phyloP scores from a whole-genome alignment of 2,113 vertebrate species.

The Lophochroa leadbeateri region DNA sequence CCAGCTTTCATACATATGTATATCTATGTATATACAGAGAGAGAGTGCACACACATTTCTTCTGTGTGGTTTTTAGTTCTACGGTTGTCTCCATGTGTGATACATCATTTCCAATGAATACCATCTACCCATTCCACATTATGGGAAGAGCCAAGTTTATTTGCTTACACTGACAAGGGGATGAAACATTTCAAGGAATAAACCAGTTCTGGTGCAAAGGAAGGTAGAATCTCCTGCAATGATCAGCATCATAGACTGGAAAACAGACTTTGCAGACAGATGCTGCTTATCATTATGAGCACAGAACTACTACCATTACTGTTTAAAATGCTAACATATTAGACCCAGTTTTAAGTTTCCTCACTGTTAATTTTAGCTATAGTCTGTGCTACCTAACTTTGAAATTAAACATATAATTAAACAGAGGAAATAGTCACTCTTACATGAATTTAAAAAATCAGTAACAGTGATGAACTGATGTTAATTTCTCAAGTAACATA shows the following conservation, averaged over 20 bases:
- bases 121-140: not conserved
- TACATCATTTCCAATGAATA: not conserved
- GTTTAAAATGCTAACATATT: not conserved
- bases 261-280: not conserved
- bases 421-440: not conserved
- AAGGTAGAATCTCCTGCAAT: not conserved
- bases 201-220: not conserved
- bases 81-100: not conserved
- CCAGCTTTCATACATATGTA: not conserved
- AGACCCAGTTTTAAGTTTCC: not conserved
- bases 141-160: not conserved
- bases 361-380: not conserved
- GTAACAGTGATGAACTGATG: not conserved
- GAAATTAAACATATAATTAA: not conserved
- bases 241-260: not conserved
- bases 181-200: not conserved
- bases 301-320: not conserved
- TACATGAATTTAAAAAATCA: not conserved
- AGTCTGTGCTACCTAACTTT: not conserved
- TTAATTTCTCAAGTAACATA: not conserved
- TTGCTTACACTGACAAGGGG: not conserved
- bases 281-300: not conserved
- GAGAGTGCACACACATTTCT: accelerated
- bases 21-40: no score
- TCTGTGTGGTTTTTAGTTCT: not conserved